These are phyloP conservation scores for Acipenser transmontanus DNA, from an alignment of 2,797 vertebrate genomes.

Conservation along the genomic window DNA sequence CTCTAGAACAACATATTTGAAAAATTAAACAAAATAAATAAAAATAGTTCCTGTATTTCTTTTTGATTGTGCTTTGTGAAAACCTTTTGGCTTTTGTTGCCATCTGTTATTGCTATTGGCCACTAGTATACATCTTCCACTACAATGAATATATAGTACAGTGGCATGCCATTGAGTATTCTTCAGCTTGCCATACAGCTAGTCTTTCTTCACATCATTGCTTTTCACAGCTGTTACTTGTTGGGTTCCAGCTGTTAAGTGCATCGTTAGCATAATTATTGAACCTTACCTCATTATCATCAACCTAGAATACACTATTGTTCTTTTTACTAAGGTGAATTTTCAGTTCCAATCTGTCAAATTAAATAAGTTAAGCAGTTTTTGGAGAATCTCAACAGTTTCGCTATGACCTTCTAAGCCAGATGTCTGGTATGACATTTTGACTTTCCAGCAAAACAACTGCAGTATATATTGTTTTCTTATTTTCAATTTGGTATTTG, in stretches of 20 bases:
- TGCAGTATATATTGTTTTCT: neutral
- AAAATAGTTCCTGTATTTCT: no score
- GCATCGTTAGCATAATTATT: conserved; percentile 57
- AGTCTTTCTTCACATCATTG: conserved; percentile 52
- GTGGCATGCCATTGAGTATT: conserved; percentile 43
- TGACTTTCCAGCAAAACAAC: no score
- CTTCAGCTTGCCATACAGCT: conserved; percentile 52
- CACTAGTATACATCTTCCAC: conserved; percentile 39
- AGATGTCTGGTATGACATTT: neutral
- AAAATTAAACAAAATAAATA: no score
- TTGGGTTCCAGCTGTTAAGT: conserved; percentile 66
- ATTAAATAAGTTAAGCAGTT: neutral
- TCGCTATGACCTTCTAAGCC: neutral
- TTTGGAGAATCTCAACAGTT: neutral
- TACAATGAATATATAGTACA: neutral
- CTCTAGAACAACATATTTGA: no score
- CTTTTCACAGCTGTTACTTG: conserved; percentile 60
- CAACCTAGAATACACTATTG: conserved; percentile 53
- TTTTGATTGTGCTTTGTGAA: no score
- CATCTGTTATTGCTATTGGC: conserved; percentile 41
- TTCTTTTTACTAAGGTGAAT: conserved; percentile 53
- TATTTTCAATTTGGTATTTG: no score
- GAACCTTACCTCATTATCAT: conserved; percentile 69
- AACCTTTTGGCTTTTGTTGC: conserved; percentile 19
- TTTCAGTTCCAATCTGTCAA: conserved; percentile 31